phyloP scores from a whole-genome alignment of 2,888 invertebrate genomes.

The Drosophila prostipennis region DNA sequence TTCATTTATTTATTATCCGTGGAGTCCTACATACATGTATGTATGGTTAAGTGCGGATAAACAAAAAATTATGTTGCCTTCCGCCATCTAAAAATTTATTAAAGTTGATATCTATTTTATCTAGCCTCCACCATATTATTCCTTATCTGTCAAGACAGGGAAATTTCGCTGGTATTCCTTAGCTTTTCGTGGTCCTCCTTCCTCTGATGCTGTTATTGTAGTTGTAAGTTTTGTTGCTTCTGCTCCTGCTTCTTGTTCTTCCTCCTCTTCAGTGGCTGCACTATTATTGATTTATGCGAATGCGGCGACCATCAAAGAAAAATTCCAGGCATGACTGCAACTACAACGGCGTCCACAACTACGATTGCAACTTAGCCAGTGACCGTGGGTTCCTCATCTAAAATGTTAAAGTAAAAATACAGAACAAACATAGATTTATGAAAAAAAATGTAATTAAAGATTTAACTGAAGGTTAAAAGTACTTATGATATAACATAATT shows the following conservation, averaged over 20 bases:
- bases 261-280: conserved; percentile 23
- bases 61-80: conserved; percentile 7
- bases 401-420: conserved; percentile 1
- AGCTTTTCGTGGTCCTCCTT: neutral
- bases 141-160: conserved; percentile 15
- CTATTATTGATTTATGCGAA: conserved; percentile 75
- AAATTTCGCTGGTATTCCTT: conserved; percentile 12
- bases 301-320: conserved; percentile 65
- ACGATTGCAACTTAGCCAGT: conserved; percentile 26
- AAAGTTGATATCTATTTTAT: conserved; percentile 5
- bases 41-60: neutral
- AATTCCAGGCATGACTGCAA: conserved; percentile 35
- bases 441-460: neutral
- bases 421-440: neutral
- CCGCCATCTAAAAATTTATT: conserved; percentile 1
- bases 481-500: too few species aligned
- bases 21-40: too few species aligned
- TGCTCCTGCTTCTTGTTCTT: conserved; percentile 22
- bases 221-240: neutral
- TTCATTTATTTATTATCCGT: neutral
- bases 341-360: conserved; percentile 18
- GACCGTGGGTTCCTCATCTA: conserved; percentile 17
- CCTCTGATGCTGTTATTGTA: neutral
- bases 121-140: conserved; percentile 10
- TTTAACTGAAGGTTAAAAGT: too few species aligned